Percentiles rank a stretch among this genome's conserved stretches.
Conservation (phyloP, 92 coral and sea anemone species). For the Actinernus sp. region DNA sequence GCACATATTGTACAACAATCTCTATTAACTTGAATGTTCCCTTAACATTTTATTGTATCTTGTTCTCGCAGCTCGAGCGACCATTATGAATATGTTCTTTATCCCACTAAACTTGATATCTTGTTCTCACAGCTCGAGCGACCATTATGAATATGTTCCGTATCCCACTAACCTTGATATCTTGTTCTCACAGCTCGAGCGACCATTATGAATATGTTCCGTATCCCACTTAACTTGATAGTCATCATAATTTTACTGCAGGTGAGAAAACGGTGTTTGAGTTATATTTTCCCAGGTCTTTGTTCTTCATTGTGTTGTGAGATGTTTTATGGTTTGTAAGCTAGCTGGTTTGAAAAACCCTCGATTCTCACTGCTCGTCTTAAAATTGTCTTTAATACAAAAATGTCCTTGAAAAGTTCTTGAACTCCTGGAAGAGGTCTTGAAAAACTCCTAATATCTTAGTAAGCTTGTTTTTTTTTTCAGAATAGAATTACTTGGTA, state of each 20-base stretch:
- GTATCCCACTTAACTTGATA: conserved; percentile 90
- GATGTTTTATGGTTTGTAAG: no score
- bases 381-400: no score
- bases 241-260: conserved; percentile 89
- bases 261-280: conserved; percentile 23
- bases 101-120: conserved; percentile 87
- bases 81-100: conserved; percentile 95
- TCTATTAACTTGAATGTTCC: no score
- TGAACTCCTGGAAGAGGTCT: no score
- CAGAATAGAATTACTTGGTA: no score
- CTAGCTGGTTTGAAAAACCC: not conserved
- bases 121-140: conserved; percentile 80
- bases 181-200: conserved; percentile 80
- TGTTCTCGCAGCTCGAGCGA: conserved; percentile 83
- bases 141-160: conserved; percentile 97
- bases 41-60: not conserved
- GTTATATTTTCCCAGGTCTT: not conserved
- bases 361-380: not conserved
- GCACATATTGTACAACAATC: no score
- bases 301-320: not conserved
- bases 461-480: no score
- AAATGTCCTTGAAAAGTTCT: no score
- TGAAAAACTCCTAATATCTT: no score
- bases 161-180: no score
- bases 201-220: conserved; percentile 94